Percentiles rank a stretch among this genome's conserved stretches.
Conservation (phyloP, 2,113 vertebrate genomes). For the Hypanus sabinus region DNA sequence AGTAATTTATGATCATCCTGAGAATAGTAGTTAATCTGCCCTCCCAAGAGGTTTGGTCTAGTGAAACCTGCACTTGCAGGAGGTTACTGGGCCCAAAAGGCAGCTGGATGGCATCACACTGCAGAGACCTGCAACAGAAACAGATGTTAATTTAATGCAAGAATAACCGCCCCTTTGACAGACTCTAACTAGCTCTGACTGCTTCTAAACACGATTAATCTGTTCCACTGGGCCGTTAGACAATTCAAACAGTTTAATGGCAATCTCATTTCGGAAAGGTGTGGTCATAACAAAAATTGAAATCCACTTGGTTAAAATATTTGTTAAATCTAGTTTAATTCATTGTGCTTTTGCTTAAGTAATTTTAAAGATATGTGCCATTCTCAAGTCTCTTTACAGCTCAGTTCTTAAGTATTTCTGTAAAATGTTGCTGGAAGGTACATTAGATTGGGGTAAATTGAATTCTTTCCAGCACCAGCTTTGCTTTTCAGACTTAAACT, state of each 20-base stretch:
- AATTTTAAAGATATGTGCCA: not conserved
- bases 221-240: not conserved
- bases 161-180: conserved; percentile 48
- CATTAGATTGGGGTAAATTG: not conserved
- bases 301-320: not conserved
- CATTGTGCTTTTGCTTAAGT: not conserved
- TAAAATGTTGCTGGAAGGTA: not conserved
- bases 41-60: conserved; percentile 51
- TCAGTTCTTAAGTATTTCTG: not conserved
- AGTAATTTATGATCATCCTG: conserved; percentile 73
- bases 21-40: conserved; percentile 68
- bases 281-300: not conserved
- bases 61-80: conserved; percentile 44
- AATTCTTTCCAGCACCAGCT: not conserved
- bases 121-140: conserved; percentile 51
- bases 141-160: conserved; percentile 59
- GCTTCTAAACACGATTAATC: not conserved
- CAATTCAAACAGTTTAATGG: not conserved
- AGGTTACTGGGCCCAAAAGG: conserved; percentile 47
- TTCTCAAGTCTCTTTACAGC: not conserved
- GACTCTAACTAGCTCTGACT: conserved; percentile 47
- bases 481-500: not conserved
- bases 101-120: conserved; percentile 53
- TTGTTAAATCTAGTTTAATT: not conserved
- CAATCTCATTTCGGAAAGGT: not conserved